These are phyloP conservation scores for Pelodiscus sinensis DNA, from an alignment of 2,113 vertebrate genomes.

Conservation along the genomic window DNA sequence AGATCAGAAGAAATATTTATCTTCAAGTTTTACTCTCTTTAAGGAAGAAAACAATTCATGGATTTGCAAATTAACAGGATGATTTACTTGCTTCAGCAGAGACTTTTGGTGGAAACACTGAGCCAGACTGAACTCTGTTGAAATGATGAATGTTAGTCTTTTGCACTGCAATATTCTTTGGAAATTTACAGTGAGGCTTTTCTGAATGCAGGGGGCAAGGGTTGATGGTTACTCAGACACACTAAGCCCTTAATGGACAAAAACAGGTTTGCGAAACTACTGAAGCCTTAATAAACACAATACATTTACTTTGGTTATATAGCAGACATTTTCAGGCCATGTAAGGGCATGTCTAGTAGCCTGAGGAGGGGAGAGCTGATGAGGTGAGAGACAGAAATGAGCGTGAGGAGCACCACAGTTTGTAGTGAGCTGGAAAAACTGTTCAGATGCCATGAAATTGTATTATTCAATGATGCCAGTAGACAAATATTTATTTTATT, in stretches of 20 bases:
- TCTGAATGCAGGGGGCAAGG: neutral
- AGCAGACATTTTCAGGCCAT: neutral
- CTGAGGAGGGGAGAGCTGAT: neutral
- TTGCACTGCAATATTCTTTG: neutral
- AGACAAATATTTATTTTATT: neutral
- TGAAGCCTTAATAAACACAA: neutral
- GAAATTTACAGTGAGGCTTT: neutral
- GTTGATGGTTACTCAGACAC: neutral
- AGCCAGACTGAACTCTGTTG: neutral
- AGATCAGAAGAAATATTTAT: neutral
- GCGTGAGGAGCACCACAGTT: neutral
- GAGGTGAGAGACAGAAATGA: neutral
- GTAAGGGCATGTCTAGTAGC: neutral
- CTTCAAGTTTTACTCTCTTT: neutral
- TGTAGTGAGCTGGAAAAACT: neutral
- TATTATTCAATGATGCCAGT: neutral
- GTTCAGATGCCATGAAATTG: neutral
- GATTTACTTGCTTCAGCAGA: neutral
- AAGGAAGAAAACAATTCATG: neutral
- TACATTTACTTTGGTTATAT: neutral
- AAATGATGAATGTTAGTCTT: neutral
- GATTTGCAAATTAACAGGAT: neutral
- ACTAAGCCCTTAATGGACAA: neutral
- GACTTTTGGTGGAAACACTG: neutral
- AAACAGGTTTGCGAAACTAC: neutral